phyloP scores from a whole-genome alignment of 1,140 invertebrate genomes.

The Orchesella cincta region DNA sequence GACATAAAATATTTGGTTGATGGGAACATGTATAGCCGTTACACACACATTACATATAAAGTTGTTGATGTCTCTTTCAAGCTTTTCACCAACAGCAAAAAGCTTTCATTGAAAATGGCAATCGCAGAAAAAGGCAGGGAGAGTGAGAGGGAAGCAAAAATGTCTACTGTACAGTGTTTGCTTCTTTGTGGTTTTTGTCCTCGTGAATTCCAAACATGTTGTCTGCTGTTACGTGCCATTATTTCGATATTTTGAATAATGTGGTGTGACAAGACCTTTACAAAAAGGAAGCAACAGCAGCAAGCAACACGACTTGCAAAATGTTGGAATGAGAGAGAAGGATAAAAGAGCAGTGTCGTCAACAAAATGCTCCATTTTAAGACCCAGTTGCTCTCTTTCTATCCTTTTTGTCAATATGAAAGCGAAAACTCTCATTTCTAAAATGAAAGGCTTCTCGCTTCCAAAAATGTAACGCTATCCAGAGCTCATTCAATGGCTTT shows the following conservation, averaged over 20 bases:
- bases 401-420: too few species aligned
- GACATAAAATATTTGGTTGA: too few species aligned
- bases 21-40: neutral
- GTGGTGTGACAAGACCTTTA: neutral
- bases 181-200: conserved; percentile 19
- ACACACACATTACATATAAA: too few species aligned
- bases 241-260: conserved; percentile 26
- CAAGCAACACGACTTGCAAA: neutral
- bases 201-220: conserved; percentile 22
- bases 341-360: too few species aligned
- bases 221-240: conserved; percentile 22
- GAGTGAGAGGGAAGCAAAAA: neutral
- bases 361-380: too few species aligned
- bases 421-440: too few species aligned
- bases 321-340: too few species aligned
- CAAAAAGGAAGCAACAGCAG: neutral
- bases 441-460: too few species aligned
- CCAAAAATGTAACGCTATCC: too few species aligned
- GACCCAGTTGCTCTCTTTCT: too few species aligned
- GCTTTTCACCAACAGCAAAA: neutral
- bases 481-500: too few species aligned
- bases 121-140: neutral
- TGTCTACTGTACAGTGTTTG: neutral
- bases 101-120: conserved; percentile 1
- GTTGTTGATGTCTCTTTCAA: conserved; percentile 8